phyloP scores from a whole-genome alignment of 2,797 vertebrate species.

The Gymnocypris eckloni region DNA sequence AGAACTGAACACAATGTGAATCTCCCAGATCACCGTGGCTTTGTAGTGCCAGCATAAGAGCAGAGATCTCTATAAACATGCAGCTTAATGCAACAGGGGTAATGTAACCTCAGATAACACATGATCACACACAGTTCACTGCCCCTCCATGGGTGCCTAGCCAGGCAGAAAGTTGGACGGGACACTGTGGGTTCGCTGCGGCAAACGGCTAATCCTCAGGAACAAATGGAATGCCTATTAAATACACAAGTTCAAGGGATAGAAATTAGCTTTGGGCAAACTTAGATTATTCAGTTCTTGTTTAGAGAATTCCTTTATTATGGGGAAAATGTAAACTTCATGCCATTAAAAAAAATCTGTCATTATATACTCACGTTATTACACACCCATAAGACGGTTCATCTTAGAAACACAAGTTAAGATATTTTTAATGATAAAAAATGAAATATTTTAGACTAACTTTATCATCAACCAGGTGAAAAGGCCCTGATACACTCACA shows the following conservation, averaged over 20 bases:
- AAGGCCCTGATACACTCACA: background rate
- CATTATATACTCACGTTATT: background rate
- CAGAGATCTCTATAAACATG: slow-evolving; percentile 64
- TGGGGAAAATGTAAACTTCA: background rate
- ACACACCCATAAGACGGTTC: too few relatives aligned
- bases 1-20: slow-evolving; percentile 77
- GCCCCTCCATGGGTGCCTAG: slow-evolving; percentile 53
- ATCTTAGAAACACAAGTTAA: background rate
- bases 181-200: slow-evolving; percentile 21
- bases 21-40: slow-evolving; percentile 73
- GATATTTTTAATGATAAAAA: background rate
- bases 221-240: slow-evolving; percentile 52
- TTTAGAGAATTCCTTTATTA: background rate
- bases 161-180: slow-evolving; percentile 55
- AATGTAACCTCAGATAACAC: slow-evolving; percentile 65
- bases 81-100: slow-evolving; percentile 63
- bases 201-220: slow-evolving; percentile 38
- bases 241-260: slow-evolving; percentile 30
- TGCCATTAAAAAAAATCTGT: background rate
- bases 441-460: background rate
- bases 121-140: slow-evolving; percentile 59
- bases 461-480: background rate
- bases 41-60: slow-evolving; percentile 67
- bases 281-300: background rate
- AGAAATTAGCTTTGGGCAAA: background rate